phyloP scores from a whole-genome alignment of 1,140 invertebrate genomes.

The Aphis craccivora region DNA sequence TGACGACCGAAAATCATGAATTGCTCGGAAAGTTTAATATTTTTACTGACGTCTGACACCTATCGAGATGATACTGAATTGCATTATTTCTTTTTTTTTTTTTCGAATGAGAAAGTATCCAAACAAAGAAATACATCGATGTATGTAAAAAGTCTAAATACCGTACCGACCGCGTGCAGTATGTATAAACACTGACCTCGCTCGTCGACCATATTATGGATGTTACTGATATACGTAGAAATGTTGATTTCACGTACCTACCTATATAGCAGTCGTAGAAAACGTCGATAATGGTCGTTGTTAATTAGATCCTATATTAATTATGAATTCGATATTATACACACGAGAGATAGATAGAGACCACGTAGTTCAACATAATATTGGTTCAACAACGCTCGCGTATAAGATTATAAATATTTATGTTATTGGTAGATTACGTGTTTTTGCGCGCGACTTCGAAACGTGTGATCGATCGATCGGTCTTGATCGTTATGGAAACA shows the following conservation, averaged over 20 bases:
- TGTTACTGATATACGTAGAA: background rate
- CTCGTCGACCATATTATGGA: background rate
- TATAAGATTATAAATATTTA: constrained; percentile 7
- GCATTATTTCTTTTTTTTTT: background rate
- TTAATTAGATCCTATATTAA: background rate
- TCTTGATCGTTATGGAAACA: constrained; percentile 7
- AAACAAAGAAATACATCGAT: background rate
- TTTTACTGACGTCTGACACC: background rate
- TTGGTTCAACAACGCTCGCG: background rate
- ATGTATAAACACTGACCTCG: background rate
- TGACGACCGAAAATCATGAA: background rate
- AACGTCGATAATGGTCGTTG: background rate
- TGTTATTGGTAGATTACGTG: background rate
- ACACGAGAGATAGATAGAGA: background rate
- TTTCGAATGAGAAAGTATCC: background rate
- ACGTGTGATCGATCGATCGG: background rate
- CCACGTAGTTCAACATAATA: background rate
- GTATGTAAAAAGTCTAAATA: background rate
- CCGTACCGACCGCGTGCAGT: background rate
- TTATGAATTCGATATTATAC: too few relatives aligned
- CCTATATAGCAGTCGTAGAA: background rate
- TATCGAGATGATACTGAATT: background rate
- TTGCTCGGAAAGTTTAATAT: background rate
- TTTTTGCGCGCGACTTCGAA: background rate
- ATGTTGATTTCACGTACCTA: background rate